Conservation (phyloP, 2,113 vertebrate genomes). For the Noctilio leporinus region DNA sequence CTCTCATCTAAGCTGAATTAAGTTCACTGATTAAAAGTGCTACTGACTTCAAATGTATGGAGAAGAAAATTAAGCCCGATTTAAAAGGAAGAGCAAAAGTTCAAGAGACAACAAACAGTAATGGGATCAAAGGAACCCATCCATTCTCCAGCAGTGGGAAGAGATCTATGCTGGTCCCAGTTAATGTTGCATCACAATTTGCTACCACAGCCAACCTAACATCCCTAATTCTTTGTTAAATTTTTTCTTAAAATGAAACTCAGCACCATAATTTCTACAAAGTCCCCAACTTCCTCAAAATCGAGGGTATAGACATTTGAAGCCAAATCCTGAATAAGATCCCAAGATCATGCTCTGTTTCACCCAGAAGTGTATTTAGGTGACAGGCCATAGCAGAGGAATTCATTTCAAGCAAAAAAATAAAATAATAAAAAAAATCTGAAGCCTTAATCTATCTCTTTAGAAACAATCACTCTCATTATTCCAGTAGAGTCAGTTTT, state of each 20-base stretch:
- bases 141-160: background rate
- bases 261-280: background rate
- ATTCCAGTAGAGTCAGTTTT: slow-evolving; percentile 68
- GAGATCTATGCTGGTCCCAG: background rate
- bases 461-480: slow-evolving; percentile 34
- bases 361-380: background rate
- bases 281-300: background rate
- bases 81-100: background rate
- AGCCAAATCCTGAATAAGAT: background rate
- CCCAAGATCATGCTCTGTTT: background rate
- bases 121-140: background rate
- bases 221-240: background rate
- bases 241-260: no score
- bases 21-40: background rate
- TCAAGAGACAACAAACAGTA: background rate
- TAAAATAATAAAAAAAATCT: no score
- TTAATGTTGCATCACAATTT: slow-evolving; percentile 5
- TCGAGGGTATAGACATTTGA: background rate
- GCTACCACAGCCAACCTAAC: background rate
- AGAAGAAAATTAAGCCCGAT: background rate
- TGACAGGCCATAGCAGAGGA: background rate
- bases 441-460: slow-evolving; percentile 1
- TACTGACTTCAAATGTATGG: background rate
- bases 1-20: background rate
- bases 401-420: background rate